Conservation (phyloP, 2,113 vertebrate species). For the Pseudorectes ferrugineus region DNA sequence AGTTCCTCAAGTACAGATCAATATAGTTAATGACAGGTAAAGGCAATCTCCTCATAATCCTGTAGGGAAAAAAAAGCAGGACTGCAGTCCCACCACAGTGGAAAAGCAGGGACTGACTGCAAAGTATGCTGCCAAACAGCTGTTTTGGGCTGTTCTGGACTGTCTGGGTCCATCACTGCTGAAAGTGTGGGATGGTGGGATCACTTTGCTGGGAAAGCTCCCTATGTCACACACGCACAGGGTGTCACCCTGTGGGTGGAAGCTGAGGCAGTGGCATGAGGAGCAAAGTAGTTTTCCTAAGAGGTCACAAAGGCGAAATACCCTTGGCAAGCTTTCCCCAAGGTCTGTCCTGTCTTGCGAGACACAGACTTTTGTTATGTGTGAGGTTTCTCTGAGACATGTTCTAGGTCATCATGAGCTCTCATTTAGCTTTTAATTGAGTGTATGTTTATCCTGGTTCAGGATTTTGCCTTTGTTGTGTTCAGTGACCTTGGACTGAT, state of each 20-base stretch:
- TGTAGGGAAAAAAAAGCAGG: not conserved
- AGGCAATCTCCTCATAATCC: not conserved
- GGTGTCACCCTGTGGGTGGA: not conserved
- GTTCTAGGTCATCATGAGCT: not conserved
- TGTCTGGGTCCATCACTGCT: not conserved
- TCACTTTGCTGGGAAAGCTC: not conserved
- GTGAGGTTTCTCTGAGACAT: not conserved
- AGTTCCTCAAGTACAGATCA: not conserved
- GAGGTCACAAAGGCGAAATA: not conserved
- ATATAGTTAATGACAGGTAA: not conserved
- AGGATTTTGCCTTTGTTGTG: not conserved
- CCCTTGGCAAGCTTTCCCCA: not conserved
- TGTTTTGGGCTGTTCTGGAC: not conserved
- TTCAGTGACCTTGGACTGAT: not conserved
- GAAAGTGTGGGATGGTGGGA: not conserved
- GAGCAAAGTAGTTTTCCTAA: not conserved
- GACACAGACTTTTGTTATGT: accelerated
- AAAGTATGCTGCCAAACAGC: not conserved
- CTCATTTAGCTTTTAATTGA: not conserved
- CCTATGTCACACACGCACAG: accelerated
- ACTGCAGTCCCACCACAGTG: not conserved
- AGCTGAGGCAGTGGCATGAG: not conserved
- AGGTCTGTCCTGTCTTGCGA: not conserved
- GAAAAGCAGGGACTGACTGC: not conserved
- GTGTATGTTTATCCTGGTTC: not conserved